Percentiles rank a stretch among this genome's conserved stretches.
Conservation (phyloP, 2,797 vertebrate species). For the Triplophysa yarkandensis region DNA sequence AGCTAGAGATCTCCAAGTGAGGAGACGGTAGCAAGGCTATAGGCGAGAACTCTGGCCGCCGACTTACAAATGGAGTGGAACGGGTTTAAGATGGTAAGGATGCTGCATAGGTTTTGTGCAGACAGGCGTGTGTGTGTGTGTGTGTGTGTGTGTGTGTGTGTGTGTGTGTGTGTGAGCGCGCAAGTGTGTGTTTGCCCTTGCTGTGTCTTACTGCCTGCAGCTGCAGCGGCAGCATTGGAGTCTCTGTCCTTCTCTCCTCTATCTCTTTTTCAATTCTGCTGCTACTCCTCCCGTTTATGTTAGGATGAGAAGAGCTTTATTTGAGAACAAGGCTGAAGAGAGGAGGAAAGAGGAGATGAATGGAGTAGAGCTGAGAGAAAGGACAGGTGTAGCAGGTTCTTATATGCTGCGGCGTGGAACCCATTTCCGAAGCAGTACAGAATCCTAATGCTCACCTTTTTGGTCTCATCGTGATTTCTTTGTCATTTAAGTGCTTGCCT, state of each 20-base stretch:
- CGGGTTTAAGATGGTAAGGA: slow-evolving; percentile 99
- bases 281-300: slow-evolving; percentile 43
- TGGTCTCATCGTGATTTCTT: slow-evolving; percentile 8
- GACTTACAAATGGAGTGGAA: slow-evolving; percentile 99
- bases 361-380: slow-evolving; percentile 42
- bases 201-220: slow-evolving; percentile 55
- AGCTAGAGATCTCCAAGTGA: slow-evolving; percentile 78
- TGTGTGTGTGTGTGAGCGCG: slow-evolving; percentile 11
- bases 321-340: slow-evolving; percentile 37
- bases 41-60: slow-evolving; percentile 69
- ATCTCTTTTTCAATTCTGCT: slow-evolving; percentile 42
- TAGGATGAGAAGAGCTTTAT: slow-evolving; percentile 60
- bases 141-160: slow-evolving; percentile 34
- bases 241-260: slow-evolving; percentile 33
- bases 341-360: slow-evolving; percentile 14
- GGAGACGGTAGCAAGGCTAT: slow-evolving; percentile 60
- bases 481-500: neutral
- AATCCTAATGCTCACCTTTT: slow-evolving; percentile 52
- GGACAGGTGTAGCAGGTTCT: slow-evolving; percentile 49
- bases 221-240: slow-evolving; percentile 53
- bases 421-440: slow-evolving; percentile 60
- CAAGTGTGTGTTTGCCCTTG: slow-evolving; percentile 51
- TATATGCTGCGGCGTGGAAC: slow-evolving; percentile 63
- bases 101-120: slow-evolving; percentile 61
- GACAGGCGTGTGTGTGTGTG: slow-evolving; percentile 22